A percentile compares a stretch with the other conserved stretches of the same genome.
Conservation (phyloP, 2,113 vertebrate genomes). For the Gnathonemus echidnorhynchus region DNA sequence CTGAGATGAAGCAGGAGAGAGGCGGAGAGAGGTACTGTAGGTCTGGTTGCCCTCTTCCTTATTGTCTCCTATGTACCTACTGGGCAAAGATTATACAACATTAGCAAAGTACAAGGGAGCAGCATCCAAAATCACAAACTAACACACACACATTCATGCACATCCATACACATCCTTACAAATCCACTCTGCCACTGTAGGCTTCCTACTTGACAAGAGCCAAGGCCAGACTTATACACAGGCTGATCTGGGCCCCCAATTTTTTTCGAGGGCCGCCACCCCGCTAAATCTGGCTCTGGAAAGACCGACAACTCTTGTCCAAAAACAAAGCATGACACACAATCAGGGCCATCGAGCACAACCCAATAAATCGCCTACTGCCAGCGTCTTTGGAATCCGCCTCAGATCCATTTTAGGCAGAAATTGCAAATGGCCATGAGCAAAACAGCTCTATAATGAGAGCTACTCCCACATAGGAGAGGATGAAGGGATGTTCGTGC, state of each 20-base stretch:
- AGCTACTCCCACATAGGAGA: not conserved
- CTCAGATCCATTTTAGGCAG: not conserved
- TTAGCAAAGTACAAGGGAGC: not conserved
- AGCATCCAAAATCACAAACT: not conserved
- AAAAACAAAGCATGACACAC: not conserved
- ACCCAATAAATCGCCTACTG: not conserved
- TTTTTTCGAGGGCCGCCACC: not conserved
- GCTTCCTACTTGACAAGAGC: not conserved
- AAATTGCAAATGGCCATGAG: not conserved
- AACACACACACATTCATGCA: not conserved
- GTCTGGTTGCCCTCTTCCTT: not conserved
- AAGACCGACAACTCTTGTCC: not conserved
- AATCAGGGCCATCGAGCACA: not conserved
- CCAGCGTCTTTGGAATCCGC: not conserved
- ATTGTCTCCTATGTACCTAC: not conserved
- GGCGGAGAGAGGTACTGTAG: not conserved
- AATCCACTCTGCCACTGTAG: not conserved
- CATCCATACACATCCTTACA: not conserved
- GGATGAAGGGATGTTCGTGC: not conserved
- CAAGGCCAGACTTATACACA: not conserved
- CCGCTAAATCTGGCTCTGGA: not conserved
- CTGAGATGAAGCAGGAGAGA: not conserved
- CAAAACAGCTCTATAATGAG: not conserved
- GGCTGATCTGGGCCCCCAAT: not conserved
- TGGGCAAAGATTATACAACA: not conserved